phyloP scores from a whole-genome alignment of 2,888 invertebrate species.

The Stictocephala bisonia region DNA sequence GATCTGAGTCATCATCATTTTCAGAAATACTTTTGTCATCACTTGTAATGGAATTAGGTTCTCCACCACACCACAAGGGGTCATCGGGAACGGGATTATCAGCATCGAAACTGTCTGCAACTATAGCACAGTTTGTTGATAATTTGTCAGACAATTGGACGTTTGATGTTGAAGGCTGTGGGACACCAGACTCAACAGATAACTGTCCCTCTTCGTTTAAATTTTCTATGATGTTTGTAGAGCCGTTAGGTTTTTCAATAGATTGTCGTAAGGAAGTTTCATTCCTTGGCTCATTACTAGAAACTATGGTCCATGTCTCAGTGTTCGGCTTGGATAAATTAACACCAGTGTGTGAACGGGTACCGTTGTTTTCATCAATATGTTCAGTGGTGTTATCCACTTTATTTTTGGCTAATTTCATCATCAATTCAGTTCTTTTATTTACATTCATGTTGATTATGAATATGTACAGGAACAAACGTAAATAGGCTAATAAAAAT shows the following conservation, averaged over 20 bases:
- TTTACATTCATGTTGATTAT: background rate
- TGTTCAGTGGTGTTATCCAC: background rate
- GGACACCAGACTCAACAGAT: background rate
- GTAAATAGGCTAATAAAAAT: too few species aligned
- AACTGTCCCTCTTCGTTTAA: background rate
- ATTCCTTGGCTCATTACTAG: background rate
- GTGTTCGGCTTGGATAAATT: background rate
- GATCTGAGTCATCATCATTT: background rate
- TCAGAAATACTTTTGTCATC: background rate
- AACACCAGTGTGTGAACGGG: background rate
- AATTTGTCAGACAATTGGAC: background rate
- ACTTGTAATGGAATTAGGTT: background rate
- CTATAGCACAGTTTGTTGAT: background rate
- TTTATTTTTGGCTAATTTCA: conserved; percentile 25
- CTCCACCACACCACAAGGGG: background rate
- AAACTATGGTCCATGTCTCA: background rate
- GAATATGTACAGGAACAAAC: background rate
- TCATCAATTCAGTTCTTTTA: conserved; percentile 1
- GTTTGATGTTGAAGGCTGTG: background rate
- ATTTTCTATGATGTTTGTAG: background rate
- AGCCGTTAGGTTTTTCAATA: background rate
- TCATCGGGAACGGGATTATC: background rate
- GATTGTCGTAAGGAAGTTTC: background rate
- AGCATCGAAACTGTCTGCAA: conserved; percentile 6
- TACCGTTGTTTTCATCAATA: background rate